These are phyloP conservation scores for Halichoeres trimaculatus DNA, from an alignment of 2,113 vertebrate species.

Conservation along the genomic window DNA sequence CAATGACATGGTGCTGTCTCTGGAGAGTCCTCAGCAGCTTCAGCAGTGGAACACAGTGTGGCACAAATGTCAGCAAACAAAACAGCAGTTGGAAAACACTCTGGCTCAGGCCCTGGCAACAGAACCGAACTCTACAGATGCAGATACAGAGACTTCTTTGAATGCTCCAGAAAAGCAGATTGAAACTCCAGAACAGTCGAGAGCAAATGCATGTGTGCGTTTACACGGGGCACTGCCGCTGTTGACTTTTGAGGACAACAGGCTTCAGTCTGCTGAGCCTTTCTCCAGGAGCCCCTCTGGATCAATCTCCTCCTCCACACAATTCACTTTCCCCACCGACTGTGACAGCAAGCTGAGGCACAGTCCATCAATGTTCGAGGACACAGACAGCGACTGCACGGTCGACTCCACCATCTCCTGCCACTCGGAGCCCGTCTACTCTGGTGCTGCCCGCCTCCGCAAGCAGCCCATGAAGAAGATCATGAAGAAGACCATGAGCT, in stretches of 20 bases:
- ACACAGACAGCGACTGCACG: constrained; percentile 84
- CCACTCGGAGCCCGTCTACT: constrained; percentile 79
- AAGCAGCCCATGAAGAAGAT: constrained; percentile 88
- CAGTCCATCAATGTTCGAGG: constrained; percentile 74
- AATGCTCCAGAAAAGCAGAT: constrained; percentile 31
- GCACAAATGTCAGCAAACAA: constrained; percentile 81
- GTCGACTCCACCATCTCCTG: constrained; percentile 80
- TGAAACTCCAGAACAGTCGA: constrained; percentile 9
- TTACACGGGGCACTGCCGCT: constrained; percentile 34
- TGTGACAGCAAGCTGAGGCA: constrained; percentile 59
- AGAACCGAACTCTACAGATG: constrained; percentile 4
- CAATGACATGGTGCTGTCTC: constrained; percentile 74
- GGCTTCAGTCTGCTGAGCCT: constrained; percentile 57
- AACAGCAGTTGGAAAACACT: constrained; percentile 77
- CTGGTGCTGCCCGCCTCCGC: constrained; percentile 70
- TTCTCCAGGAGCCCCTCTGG: constrained; percentile 62
- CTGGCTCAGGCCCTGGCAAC: constrained; percentile 52
- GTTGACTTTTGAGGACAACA: constrained; percentile 63
- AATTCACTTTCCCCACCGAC: constrained; percentile 66
- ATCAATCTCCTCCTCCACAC: constrained; percentile 62
- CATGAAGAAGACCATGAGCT: constrained; percentile 87
- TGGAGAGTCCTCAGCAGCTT: constrained; percentile 78
- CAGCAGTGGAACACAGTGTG: constrained; percentile 80
- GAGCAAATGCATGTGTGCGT: constrained; percentile 13
- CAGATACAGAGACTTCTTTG: not conserved